phyloP scores from a whole-genome alignment of 2,113 vertebrate species.

The Gavia stellata region DNA sequence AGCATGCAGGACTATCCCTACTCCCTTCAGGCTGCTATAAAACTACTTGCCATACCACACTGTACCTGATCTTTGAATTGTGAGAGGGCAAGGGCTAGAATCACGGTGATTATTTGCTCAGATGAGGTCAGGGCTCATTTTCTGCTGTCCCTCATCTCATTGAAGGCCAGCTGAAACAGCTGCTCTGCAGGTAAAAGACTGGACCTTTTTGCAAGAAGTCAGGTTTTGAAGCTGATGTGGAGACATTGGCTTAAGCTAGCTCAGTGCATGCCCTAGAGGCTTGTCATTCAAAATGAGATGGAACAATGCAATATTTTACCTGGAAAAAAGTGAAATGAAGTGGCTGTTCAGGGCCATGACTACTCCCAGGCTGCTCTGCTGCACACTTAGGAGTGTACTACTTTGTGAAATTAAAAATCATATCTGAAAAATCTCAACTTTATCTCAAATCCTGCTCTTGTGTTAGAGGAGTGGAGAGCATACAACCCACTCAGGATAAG shows the following conservation, averaged over 20 bases:
- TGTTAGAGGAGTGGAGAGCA: not conserved
- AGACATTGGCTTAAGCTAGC: not conserved
- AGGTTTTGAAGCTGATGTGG: not conserved
- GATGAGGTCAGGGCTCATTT: not conserved
- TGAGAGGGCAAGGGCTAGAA: not conserved
- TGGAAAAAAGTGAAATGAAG: not conserved
- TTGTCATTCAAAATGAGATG: not conserved
- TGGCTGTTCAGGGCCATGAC: not conserved
- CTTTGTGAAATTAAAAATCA: conserved; percentile 7
- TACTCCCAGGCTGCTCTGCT: not conserved
- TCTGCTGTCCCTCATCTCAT: not conserved
- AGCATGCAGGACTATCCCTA: not conserved
- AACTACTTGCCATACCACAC: not conserved
- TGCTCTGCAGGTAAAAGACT: not conserved
- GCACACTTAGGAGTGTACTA: not conserved
- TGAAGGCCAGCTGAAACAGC: not conserved
- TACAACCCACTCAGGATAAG: not conserved
- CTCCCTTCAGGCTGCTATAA: not conserved
- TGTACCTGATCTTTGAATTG: not conserved
- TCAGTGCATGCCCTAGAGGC: not conserved
- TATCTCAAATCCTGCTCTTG: not conserved
- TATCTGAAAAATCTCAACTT: not conserved
- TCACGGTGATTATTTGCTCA: not conserved
- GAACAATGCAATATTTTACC: not conserved
- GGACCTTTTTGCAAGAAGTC: not conserved